Evolutionary conservation across 1,140 invertebrate species (phyloP).

Genomic region (Cydia pomonella): DNA sequence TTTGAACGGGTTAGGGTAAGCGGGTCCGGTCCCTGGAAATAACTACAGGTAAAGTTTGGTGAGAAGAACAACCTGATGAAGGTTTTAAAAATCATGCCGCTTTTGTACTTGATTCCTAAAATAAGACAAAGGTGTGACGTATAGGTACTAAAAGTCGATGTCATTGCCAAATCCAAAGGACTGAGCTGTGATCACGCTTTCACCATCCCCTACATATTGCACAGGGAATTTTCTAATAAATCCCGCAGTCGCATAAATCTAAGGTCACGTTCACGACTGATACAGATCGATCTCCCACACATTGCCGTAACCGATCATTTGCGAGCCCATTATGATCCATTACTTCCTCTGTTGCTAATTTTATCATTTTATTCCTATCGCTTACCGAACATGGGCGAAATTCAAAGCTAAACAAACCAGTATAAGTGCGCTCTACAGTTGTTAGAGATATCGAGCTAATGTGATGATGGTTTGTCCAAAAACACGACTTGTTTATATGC

Average conservation of each 20-base stretch:
- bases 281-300: conserved; percentile 28
- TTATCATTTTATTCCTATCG: conserved; percentile 49
- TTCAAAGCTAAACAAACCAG: background rate
- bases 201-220: background rate
- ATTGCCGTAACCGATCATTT: conserved; percentile 41
- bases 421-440: background rate
- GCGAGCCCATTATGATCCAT: conserved; percentile 61
- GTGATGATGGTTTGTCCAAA: background rate
- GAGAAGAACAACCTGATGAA: too few species aligned
- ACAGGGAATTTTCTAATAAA: conserved; percentile 1
- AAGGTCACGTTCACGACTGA: conserved; percentile 31
- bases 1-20: too few species aligned
- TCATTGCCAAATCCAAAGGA: background rate
- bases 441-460: background rate
- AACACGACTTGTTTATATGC: background rate
- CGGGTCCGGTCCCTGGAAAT: too few species aligned
- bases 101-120: background rate
- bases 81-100: too few species aligned
- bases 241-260: conserved; percentile 18
- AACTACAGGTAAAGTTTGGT: too few species aligned
- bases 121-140: background rate
- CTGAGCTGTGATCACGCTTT: background rate
- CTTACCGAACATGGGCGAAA: background rate
- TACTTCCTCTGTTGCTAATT: conserved; percentile 69
- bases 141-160: background rate